Conservation (phyloP, 2,888 invertebrate species). For the Lepidocyrtinus sp. region DNA sequence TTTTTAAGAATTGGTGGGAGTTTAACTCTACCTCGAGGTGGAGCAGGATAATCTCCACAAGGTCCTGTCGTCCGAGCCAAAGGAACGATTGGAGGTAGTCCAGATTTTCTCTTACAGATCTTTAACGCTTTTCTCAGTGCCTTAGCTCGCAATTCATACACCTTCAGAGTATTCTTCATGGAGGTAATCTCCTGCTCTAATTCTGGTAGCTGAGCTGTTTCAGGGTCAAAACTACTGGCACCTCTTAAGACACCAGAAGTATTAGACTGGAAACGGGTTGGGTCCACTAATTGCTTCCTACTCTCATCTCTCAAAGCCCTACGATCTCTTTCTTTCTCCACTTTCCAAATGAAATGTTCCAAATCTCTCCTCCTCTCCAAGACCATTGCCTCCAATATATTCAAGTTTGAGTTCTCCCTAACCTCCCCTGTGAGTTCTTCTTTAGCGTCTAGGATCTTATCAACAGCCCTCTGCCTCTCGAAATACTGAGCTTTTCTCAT, state of each 20-base stretch:
- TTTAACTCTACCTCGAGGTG: background rate
- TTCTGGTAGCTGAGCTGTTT: background rate
- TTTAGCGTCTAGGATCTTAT: constrained; percentile 60
- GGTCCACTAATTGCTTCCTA: constrained; percentile 8
- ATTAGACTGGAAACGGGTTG: background rate
- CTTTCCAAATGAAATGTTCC: constrained; percentile 61
- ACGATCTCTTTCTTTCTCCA: constrained; percentile 39
- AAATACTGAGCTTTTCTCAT: constrained; percentile 62
- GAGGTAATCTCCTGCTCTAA: constrained; percentile 23
- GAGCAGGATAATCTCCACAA: constrained; percentile 14
- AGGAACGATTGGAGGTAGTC: constrained; percentile 62
- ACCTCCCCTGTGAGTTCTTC: constrained; percentile 61
- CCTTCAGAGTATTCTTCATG: constrained; percentile 25
- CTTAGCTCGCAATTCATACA: constrained; percentile 37
- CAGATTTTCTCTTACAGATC: constrained; percentile 62
- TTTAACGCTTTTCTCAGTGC: constrained; percentile 51
- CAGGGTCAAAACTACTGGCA: constrained; percentile 18
- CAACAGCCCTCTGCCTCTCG: constrained; percentile 51
- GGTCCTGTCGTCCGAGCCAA: background rate
- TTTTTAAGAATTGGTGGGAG: background rate
- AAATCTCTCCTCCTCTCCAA: constrained; percentile 66
- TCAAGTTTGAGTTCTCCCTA: constrained; percentile 66
- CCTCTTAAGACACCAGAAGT: background rate
- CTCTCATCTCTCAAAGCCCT: constrained; percentile 10
- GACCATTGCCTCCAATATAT: constrained; percentile 65